A percentile compares a stretch with the other conserved stretches of the same genome.
These are phyloP conservation scores for Loxodonta africana DNA, from an alignment of 2,113 vertebrate genomes.

Conservation along the genomic window DNA sequence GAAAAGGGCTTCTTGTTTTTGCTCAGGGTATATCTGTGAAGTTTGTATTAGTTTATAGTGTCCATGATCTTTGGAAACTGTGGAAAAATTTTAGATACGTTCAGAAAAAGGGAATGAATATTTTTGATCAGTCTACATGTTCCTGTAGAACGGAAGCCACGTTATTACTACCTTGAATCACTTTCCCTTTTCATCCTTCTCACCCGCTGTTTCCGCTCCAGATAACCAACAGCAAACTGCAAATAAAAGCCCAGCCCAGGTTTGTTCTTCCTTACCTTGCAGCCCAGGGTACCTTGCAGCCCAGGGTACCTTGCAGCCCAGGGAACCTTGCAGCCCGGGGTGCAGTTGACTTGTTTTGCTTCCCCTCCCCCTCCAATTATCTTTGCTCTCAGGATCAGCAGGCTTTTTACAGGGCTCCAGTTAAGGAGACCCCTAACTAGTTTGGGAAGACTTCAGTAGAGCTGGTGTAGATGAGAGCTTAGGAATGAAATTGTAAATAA, in stretches of 20 bases:
- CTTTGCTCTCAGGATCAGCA: neutral
- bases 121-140: neutral
- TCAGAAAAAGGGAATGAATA: neutral
- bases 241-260: neutral
- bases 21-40: neutral
- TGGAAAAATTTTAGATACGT: neutral
- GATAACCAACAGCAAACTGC: neutral
- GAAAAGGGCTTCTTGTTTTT: constrained; percentile 4
- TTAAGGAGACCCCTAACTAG: neutral
- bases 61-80: neutral
- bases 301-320: neutral
- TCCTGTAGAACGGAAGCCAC: neutral
- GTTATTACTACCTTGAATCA: neutral
- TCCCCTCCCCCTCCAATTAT: neutral
- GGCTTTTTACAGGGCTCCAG: neutral
- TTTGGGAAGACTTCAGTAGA: neutral
- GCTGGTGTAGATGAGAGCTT: neutral
- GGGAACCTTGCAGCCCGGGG: neutral
- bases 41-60: neutral
- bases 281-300: neutral
- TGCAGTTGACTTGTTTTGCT: neutral
- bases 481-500: neutral
- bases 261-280: neutral
- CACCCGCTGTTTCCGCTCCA: neutral
- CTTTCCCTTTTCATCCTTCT: neutral